These are phyloP conservation scores for Darevskia mixta DNA, from an alignment of 2,797 vertebrate genomes.

Conservation along the genomic window DNA sequence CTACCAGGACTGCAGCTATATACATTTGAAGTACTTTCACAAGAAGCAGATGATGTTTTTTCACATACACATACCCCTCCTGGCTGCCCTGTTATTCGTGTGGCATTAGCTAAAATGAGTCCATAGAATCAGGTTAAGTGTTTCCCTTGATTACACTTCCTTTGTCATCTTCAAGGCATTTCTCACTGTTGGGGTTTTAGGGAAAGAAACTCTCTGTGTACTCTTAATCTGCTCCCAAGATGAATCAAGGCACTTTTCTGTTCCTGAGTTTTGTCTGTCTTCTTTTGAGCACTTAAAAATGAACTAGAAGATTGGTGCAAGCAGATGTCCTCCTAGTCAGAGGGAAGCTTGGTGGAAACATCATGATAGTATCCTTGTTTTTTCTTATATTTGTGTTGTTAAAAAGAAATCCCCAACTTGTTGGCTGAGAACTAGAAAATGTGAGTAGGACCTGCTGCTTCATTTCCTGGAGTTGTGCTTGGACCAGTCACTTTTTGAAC, in stretches of 20 bases:
- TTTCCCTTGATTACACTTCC: background rate
- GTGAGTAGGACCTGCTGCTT: background rate
- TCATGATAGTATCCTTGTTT: background rate
- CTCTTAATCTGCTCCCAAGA: too few species aligned
- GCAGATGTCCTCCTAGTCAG: background rate
- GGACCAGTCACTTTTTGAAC: background rate
- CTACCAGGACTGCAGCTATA: background rate
- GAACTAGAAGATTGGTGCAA: background rate
- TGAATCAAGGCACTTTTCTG: background rate
- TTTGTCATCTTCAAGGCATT: background rate
- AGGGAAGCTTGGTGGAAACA: background rate
- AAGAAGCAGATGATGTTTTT: conserved; percentile 48
- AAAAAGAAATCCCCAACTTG: background rate
- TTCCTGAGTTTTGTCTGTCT: background rate
- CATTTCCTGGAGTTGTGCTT: background rate
- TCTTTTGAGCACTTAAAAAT: conserved; percentile 7
- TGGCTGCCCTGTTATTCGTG: conserved; percentile 13
- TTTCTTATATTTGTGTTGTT: background rate
- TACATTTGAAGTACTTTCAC: background rate
- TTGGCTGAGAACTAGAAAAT: background rate
- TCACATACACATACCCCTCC: background rate
- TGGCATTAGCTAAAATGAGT: background rate
- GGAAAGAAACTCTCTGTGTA: background rate
- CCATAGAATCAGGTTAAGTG: background rate
- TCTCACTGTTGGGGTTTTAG: fast-evolving